Conservation (phyloP, 2,113 vertebrate species). For the Triplophysa siluroides region DNA sequence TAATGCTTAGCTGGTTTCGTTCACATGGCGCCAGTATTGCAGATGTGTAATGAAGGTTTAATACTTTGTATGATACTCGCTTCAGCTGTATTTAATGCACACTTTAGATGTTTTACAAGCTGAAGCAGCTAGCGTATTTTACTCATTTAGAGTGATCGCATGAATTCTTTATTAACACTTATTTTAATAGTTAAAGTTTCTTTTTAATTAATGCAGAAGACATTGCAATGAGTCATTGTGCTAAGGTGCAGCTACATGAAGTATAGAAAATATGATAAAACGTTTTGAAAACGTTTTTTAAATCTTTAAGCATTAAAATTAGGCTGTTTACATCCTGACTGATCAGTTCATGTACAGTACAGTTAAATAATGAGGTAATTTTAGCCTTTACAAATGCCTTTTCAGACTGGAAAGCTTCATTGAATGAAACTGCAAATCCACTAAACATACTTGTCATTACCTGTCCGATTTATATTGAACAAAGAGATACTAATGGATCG, state of each 20-base stretch:
- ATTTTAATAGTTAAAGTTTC: too few relatives aligned
- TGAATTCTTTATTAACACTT: too few relatives aligned
- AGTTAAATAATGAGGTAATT: too few relatives aligned
- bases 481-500: neutral
- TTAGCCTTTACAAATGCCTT: neutral
- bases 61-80: neutral
- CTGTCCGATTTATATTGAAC: neutral
- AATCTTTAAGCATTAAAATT: too few relatives aligned
- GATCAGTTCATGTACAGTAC: neutral
- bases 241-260: too few relatives aligned
- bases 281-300: too few relatives aligned
- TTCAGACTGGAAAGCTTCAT: neutral
- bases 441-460: neutral
- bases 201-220: too few relatives aligned
- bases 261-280: too few relatives aligned
- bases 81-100: neutral
- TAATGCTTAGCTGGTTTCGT: neutral
- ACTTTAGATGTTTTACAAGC: neutral
- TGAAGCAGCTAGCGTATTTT: neutral
- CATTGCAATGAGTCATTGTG: too few relatives aligned
- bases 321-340: neutral
- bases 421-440: neutral
- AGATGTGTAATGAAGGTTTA: neutral
- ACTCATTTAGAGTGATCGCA: too few relatives aligned
- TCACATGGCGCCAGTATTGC: neutral